Base-by-base conservation (phyloP, 2,797 vertebrate species). In the Ambastaia sidthimunki region DNA sequence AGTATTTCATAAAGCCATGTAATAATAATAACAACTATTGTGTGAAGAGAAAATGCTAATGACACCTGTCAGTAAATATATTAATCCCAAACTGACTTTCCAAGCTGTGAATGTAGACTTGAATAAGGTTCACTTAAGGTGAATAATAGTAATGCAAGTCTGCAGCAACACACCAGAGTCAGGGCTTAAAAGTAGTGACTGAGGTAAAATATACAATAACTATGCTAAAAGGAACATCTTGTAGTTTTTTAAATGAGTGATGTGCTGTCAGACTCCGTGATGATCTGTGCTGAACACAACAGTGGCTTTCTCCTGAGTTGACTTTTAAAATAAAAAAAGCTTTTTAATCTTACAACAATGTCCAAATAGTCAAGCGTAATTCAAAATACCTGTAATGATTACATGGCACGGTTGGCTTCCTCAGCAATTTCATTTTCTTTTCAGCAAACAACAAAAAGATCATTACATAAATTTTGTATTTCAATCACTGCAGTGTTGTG, bases 271-370 rank as follows among this genome's bases (percentile, higher is more conserved):
- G 7, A 48, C 15, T 75, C 48, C 25, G 52, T 10, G 69, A 55
- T 10, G 37, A 54, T 66, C 25, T 21, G 19, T 44, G 41, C 54
- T 3, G 9, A 74, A 21, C 41, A 63, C 44, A 50, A 63, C 44
- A 63, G 31, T 28, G 28, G 73, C n/a, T 4, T 52, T 65, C 25
- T 75, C 47, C 10, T 34, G 60, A 3, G 25, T 16, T 34, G 47
- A 50, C 73, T 66, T 13, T 63, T 57, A 74, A n/a, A 48, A 50
- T 13, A 4, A 50, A 50, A 50, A 25, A 59, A 25, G 23, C 11
- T 48, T 50, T 6, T 63, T 13, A 65, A 65, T 65, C 28, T 75
- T 75, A 66, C 34, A 76, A 10, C 34, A 76, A 55, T 41, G 63
- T 47, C 63, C 13, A 21, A 76, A 68, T 34, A 68, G 74, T 37